These are phyloP conservation scores for Macroramphosus scolopax DNA, from an alignment of 2,797 vertebrate species.

Conservation along the genomic window DNA sequence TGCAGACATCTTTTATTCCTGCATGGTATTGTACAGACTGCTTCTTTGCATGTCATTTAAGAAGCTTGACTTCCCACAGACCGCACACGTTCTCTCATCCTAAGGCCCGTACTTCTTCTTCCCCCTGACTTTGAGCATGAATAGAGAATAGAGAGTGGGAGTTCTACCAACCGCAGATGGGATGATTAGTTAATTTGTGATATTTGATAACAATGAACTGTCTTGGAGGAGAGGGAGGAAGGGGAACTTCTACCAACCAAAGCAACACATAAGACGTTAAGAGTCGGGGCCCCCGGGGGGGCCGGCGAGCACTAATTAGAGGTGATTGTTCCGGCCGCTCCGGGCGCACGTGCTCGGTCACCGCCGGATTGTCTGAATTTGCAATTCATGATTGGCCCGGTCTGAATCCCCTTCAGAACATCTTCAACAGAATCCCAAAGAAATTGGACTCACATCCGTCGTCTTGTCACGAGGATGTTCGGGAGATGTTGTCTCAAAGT, in stretches of 20 bases:
- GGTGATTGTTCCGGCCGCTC: conserved; percentile 43
- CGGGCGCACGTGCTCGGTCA: conserved; percentile 43
- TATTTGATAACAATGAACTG: conserved; percentile 63
- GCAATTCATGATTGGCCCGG: conserved; percentile 40
- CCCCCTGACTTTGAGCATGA: conserved; percentile 62
- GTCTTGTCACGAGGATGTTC: conserved; percentile 39
- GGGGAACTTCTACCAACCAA: conserved; percentile 6
- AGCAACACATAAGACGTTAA: conserved; percentile 10
- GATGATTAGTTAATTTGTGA: conserved; percentile 55
- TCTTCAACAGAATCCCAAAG: conserved; percentile 29
- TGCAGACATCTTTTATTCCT: conserved; percentile 72
- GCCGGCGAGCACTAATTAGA: conserved; percentile 48
- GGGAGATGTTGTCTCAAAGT: conserved; percentile 48
- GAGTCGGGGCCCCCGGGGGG: conserved; percentile 27
- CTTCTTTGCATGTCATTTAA: conserved; percentile 71
- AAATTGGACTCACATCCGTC: conserved; percentile 20
- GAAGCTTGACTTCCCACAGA: conserved; percentile 58
- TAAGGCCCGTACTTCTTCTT: conserved; percentile 28
- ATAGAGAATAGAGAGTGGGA: conserved; percentile 51
- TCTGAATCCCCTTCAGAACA: conserved; percentile 37
- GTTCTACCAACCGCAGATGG: conserved; percentile 56
- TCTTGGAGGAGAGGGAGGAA: conserved; percentile 66
- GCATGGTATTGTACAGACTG: conserved; percentile 75
- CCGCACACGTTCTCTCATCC: conserved; percentile 45
- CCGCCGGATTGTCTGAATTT: conserved; percentile 32